Percentiles rank a stretch among this genome's conserved stretches.
Evolutionary conservation across 1,140 invertebrate species (phyloP).

Genomic region (Micrasema minimum): DNA sequence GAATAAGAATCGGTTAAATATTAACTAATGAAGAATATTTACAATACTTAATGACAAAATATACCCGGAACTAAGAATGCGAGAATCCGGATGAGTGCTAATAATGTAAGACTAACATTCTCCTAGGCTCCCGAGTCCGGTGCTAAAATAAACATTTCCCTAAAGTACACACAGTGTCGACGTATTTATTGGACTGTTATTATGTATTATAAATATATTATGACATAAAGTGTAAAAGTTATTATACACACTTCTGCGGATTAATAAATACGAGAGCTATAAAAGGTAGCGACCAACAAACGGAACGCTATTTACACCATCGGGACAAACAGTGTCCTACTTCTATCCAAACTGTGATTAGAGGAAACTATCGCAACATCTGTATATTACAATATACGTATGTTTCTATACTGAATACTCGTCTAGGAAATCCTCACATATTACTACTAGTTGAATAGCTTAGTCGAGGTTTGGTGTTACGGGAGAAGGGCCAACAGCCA

Average conservation of each 20-base stretch:
- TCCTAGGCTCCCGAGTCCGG: no score
- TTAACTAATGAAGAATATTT: conserved; percentile 14
- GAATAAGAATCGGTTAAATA: conserved; percentile 21
- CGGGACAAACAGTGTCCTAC: conserved; percentile 8
- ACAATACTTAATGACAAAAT: conserved; percentile 23
- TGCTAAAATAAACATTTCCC: no score
- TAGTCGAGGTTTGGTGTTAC: no score
- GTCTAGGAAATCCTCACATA: no score
- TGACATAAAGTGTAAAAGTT: no score
- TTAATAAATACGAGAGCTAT: no score
- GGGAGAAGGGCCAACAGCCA: neutral
- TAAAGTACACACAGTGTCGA: no score
- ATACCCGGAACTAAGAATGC: neutral
- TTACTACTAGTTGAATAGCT: no score
- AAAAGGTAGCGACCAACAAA: neutral
- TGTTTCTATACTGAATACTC: neutral
- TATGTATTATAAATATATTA: no score
- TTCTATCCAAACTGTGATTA: conserved; percentile 24
- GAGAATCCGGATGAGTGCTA: conserved; percentile 4
- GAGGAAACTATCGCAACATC: conserved; percentile 2
- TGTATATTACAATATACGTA: conserved; percentile 7
- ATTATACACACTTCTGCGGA: no score
- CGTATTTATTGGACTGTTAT: no score
- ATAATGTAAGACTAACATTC: conserved; percentile 7
- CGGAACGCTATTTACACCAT: conserved; percentile 11